These are phyloP conservation scores for Brachypalpus laphriformis DNA, from an alignment of 2,888 invertebrate species.

Conservation along the genomic window DNA sequence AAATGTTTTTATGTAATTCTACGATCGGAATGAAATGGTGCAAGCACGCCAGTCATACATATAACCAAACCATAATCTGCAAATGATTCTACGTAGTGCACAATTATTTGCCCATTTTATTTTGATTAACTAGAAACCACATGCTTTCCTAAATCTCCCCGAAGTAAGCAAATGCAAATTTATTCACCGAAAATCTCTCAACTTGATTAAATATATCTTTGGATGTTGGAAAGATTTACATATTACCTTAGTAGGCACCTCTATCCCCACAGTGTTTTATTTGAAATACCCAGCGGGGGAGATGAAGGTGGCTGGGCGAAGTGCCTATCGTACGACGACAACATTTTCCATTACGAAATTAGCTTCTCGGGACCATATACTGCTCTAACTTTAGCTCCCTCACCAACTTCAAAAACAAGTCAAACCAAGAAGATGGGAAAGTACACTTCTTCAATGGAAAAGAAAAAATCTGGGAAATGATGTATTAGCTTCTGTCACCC, in stretches of 20 bases:
- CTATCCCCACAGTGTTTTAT: not conserved
- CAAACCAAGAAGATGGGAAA: not conserved
- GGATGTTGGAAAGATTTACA: not conserved
- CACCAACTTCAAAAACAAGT: not conserved
- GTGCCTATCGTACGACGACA: not conserved
- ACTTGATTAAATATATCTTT: constrained; percentile 5
- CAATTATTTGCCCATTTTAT: not conserved
- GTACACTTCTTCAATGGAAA: not conserved
- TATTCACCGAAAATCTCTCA: not conserved
- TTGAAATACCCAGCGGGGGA: not conserved
- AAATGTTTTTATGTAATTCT: too few relatives aligned
- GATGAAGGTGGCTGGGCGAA: not conserved
- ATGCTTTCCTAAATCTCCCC: not conserved
- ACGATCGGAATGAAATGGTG: too few relatives aligned
- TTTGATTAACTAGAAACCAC: not conserved
- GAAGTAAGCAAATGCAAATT: not conserved
- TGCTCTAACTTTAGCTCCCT: not conserved
- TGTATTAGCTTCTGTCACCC: not conserved
- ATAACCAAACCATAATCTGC: too few relatives aligned
- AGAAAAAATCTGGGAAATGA: not conserved
- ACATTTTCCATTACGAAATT: constrained; percentile 19
- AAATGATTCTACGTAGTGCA: too few relatives aligned
- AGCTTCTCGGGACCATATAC: not conserved
- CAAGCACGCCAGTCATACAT: too few relatives aligned
- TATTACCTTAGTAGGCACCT: not conserved